These are phyloP conservation scores for Rhaphigaster nebulosa DNA, from an alignment of 2,888 invertebrate genomes.

Conservation along the genomic window DNA sequence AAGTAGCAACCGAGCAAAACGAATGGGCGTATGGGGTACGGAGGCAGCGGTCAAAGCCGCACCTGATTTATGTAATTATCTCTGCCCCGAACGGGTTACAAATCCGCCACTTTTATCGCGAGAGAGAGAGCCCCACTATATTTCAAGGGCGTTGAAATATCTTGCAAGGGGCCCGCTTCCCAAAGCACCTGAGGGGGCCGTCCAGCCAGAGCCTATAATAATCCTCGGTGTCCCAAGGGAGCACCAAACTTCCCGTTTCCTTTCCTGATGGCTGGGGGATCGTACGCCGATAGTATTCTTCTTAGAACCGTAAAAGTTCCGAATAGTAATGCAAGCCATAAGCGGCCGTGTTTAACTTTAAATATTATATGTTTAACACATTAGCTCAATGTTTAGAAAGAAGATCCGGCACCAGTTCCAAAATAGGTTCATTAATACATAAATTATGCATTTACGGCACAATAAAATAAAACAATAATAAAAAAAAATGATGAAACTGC, in stretches of 20 bases:
- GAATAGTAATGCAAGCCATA: background rate
- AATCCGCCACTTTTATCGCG: slow-evolving; percentile 28
- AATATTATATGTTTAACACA: background rate
- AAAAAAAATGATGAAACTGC: too few relatives aligned
- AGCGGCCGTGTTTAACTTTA: background rate
- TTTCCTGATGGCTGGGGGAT: background rate
- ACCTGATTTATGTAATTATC: slow-evolving; percentile 9
- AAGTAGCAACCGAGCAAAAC: background rate
- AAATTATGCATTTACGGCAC: too few relatives aligned
- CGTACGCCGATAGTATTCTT: background rate
- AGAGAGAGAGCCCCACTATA: background rate
- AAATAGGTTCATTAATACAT: too few relatives aligned
- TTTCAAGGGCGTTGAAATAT: slow-evolving; percentile 36
- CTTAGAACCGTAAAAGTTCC: background rate
- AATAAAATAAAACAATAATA: too few relatives aligned
- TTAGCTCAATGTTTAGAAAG: too few relatives aligned
- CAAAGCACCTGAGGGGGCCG: slow-evolving; percentile 27
- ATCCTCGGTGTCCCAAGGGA: background rate
- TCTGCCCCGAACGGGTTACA: background rate
- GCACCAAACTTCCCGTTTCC: background rate
- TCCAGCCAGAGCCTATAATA: background rate
- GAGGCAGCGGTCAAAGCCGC: background rate
- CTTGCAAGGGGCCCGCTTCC: background rate
- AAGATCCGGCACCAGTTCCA: too few relatives aligned
- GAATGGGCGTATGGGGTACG: background rate